Evolutionary conservation across 2,797 vertebrate genomes (phyloP).

Genomic region (Sardinella longiceps): DNA sequence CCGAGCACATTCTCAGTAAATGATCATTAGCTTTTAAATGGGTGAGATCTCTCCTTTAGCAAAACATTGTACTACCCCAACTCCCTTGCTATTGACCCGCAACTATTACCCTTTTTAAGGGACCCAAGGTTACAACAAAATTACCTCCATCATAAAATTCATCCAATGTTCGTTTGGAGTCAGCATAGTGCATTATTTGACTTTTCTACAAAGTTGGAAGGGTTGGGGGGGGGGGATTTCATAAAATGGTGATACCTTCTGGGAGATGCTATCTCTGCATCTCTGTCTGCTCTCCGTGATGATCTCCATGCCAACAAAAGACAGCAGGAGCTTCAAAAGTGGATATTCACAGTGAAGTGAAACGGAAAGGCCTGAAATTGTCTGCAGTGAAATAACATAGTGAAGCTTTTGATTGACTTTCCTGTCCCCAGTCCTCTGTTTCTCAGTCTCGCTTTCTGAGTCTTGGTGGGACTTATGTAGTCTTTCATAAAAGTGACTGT

Average conservation of each 20-base stretch:
- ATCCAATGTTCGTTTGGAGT: not conserved
- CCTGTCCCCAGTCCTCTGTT: slow-evolving; percentile 23
- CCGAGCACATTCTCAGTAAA: slow-evolving; percentile 18
- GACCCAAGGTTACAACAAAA: not conserved
- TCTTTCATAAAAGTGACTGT: not conserved
- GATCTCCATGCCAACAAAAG: not conserved
- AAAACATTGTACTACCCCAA: not conserved
- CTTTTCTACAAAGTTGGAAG: not conserved
- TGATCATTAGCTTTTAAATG: slow-evolving; percentile 32
- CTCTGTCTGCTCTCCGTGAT: not conserved
- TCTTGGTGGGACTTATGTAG: not conserved
- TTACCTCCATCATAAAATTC: not conserved
- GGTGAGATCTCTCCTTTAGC: slow-evolving; percentile 20
- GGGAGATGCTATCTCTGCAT: not conserved
- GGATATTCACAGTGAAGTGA: too few relatives aligned
- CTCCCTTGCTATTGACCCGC: not conserved
- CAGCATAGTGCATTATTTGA: not conserved
- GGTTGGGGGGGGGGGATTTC: not conserved
- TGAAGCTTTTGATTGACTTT: too few relatives aligned
- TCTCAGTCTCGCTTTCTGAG: not conserved
- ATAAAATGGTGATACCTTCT: not conserved
- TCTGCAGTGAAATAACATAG: too few relatives aligned
- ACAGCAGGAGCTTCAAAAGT: not conserved
- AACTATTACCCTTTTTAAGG: not conserved
- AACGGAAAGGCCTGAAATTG: too few relatives aligned